phyloP scores from a whole-genome alignment of 2,113 vertebrate species.

The Edolisoma coerulescens region DNA sequence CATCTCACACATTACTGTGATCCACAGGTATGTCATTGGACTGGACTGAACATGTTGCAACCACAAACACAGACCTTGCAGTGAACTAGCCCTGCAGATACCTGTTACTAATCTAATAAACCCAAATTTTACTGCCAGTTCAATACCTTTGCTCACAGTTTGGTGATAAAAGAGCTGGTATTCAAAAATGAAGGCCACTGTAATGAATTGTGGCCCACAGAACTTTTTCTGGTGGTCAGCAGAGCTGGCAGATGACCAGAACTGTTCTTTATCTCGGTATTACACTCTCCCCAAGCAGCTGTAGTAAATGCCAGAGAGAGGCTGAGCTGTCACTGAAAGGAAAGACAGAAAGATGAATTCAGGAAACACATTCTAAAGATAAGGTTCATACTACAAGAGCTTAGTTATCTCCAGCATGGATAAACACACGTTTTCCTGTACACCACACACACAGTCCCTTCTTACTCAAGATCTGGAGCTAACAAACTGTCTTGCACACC shows the following conservation, averaged over 20 bases:
- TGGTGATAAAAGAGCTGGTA: not conserved
- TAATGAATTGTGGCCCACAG: not conserved
- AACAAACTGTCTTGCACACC: not conserved
- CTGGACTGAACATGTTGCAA: not conserved
- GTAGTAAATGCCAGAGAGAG: not conserved
- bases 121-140: not conserved
- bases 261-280: not conserved
- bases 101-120: not conserved
- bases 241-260: constrained; percentile 13
- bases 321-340: constrained; percentile 34
- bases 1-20: not conserved
- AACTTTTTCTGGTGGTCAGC: not conserved
- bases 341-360: constrained; percentile 44
- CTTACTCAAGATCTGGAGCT: not conserved
- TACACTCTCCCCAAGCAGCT: constrained; percentile 4
- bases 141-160: not conserved
- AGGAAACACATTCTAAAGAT: constrained; percentile 53
- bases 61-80: not conserved
- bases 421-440: constrained; percentile 30
- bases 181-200: not conserved
- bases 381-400: constrained; percentile 8
- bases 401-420: not conserved
- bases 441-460: not conserved
- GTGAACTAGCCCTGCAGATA: not conserved
- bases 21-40: not conserved